Evolutionary conservation across 2,797 vertebrate species (phyloP).

Genomic region (Poecile montanus): DNA sequence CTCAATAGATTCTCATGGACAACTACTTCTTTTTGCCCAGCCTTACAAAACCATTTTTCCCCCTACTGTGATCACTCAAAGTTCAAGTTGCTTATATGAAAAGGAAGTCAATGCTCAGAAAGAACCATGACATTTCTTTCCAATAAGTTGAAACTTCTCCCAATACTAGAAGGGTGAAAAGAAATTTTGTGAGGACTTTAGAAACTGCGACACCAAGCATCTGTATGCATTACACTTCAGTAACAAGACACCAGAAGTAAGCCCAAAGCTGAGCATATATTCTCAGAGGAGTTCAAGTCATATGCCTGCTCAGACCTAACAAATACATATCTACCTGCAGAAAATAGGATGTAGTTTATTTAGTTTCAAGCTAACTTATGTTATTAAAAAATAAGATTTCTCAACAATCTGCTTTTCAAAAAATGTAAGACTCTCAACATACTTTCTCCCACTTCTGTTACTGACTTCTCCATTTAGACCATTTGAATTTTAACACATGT

Average conservation of each 20-base stretch:
- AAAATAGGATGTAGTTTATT: background rate
- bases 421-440: background rate
- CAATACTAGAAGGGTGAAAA: background rate
- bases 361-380: background rate
- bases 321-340: background rate
- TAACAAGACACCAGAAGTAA: background rate
- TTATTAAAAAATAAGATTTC: background rate
- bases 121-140: background rate
- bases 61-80: background rate
- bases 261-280: background rate
- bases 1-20: constrained; percentile 9
- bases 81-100: background rate
- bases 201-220: background rate
- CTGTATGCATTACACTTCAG: background rate
- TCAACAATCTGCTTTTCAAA: background rate
- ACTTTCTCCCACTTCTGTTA: background rate
- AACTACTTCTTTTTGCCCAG: background rate
- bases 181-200: background rate
- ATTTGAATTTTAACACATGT: background rate
- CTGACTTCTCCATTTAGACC: background rate
- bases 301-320: background rate
- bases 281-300: background rate
- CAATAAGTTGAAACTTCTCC: background rate
- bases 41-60: background rate
- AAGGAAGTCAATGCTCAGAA: background rate